phyloP scores from a whole-genome alignment of 2,797 vertebrate genomes.

The Molossus molossus region DNA sequence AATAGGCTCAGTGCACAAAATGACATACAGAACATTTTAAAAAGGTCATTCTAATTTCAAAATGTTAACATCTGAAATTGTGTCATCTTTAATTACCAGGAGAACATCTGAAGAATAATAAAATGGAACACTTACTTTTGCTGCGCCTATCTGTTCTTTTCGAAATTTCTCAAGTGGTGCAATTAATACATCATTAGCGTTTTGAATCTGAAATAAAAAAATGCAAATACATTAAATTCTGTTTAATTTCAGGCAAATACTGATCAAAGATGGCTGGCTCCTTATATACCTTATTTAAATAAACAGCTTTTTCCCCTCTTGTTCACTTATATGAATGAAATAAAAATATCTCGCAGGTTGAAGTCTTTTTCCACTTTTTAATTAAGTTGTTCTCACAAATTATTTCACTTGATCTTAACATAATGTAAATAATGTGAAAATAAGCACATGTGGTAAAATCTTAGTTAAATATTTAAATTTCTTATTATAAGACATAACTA shows the following conservation, averaged over 20 bases:
- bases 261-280: conserved; percentile 40
- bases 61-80: conserved; percentile 56
- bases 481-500: conserved; percentile 62
- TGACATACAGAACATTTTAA: conserved; percentile 42
- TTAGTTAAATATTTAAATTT: conserved; percentile 34
- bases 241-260: conserved; percentile 68
- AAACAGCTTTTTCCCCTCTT: conserved; percentile 16
- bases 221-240: conserved; percentile 80
- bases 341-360: background rate
- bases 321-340: background rate
- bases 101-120: conserved; percentile 51
- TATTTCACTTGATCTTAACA: conserved; percentile 49
- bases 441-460: background rate
- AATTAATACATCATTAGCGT: conserved; percentile 98
- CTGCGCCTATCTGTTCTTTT: conserved; percentile 98
- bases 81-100: conserved; percentile 19
- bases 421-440: conserved; percentile 55
- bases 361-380: conserved; percentile 6
- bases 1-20: conserved; percentile 65
- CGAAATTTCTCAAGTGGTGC: conserved; percentile 98
- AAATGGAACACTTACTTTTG: conserved; percentile 94
- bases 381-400: conserved; percentile 50
- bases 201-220: conserved; percentile 95
- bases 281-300: background rate
- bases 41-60: conserved; percentile 71